Conservation (phyloP, 2,888 invertebrate species). For the Drosophila rubida region DNA sequence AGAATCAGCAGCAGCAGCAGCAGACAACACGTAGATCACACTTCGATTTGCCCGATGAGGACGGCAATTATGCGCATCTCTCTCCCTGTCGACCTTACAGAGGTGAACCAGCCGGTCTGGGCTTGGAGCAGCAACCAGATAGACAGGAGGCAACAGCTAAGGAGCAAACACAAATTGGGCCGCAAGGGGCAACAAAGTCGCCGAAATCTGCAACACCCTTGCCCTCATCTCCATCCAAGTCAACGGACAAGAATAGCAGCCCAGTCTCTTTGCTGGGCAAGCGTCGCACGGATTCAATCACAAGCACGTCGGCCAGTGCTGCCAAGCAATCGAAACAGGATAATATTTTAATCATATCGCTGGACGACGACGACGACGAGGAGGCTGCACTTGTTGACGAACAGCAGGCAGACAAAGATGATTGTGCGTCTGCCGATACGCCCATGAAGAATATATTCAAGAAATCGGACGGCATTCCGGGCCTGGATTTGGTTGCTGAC, state of each 20-base stretch:
- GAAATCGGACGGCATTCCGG: constrained; percentile 87
- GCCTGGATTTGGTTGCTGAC: constrained; percentile 88
- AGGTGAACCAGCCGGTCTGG: neutral
- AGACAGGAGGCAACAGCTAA: neutral
- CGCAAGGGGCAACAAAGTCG: neutral
- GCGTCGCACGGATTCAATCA: constrained; percentile 60
- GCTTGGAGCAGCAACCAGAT: neutral
- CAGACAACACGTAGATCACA: neutral
- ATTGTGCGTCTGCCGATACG: constrained; percentile 14
- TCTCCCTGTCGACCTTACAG: neutral
- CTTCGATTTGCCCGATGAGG: neutral
- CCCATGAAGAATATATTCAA: constrained; percentile 78
- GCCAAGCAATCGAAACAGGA: constrained; percentile 55
- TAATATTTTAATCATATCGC: constrained; percentile 62
- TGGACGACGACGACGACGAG: constrained; percentile 69
- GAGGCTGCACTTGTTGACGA: neutral
- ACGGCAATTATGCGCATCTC: neutral
- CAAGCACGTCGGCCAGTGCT: constrained; percentile 8
- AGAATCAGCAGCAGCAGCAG: neutral
- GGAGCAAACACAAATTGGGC: too few relatives aligned
- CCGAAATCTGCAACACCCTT: neutral
- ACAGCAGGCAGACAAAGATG: neutral
- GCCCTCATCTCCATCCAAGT: neutral
- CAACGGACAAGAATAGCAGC: constrained; percentile 7
- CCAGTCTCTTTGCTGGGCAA: constrained; percentile 48